Base-by-base conservation (phyloP, 2,797 vertebrate species). In the Miopithecus talapoin region DNA sequence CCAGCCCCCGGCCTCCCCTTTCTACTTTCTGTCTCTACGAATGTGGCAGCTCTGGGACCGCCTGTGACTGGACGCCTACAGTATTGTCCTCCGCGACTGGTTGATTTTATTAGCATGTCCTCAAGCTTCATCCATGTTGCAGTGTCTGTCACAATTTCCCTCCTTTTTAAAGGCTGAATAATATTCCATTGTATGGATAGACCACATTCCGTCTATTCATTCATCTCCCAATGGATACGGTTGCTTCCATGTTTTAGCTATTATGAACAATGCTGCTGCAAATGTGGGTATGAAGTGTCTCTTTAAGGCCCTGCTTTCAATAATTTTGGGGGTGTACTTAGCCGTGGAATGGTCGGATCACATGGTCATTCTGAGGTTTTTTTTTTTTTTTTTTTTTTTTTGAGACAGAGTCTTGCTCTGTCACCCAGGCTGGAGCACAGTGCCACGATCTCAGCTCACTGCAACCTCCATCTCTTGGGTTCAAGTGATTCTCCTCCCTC, bases 161-260 rank as follows among this genome's bases (percentile, higher is more conserved):
- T 53, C 48, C 48, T 59, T 39, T 61, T 46, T 14, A 19, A 33
- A 79, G 48, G n/a, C 84, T 8, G 48, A 57, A 8, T 70, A 2
- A 36, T 53, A 12, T 16, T 1, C 78, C n/a, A 2, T 3, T 3
- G 22, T 53, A 9, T 14, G 5, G 22, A 14, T 3, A 12, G 12
- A 8, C 76, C 33, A 24, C 22, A 8, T 26, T 50, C 48, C n/a
- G 48, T n/a, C 30, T 53, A 3, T 55, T 17, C 4, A 22, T 14
- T 43, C 43, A 16, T 4, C 5, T 4, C 43, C 39, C 30, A 14
- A 6, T 5, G 8, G 46, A 36, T 22, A 5, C 21, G 26, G 22
- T n/a, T 59, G 33, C 33, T 57, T 48, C 81, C 41, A 5, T 3
- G 4, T 46, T 46, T 57, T 26, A 10, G 48, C 50, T 88, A 10